phyloP scores from a whole-genome alignment of 2,797 vertebrate genomes.

The Lemur catta region DNA sequence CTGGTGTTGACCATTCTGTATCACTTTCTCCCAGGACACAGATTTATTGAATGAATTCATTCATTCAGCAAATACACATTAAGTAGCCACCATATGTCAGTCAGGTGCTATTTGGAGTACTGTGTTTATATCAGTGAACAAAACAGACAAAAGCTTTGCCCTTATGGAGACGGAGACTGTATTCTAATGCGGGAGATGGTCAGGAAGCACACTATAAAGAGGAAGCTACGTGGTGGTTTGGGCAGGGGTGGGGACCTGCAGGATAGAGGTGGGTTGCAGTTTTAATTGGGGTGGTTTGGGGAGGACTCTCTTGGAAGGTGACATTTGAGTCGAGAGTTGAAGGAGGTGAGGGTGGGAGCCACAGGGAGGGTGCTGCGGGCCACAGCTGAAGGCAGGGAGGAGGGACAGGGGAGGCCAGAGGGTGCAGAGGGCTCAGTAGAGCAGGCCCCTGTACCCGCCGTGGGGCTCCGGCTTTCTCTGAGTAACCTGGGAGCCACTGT shows the following conservation, averaged over 20 bases:
- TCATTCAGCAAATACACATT: neutral
- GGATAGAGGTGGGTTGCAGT: neutral
- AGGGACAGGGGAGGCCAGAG: accelerated
- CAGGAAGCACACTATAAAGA: neutral
- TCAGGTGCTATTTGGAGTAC: neutral
- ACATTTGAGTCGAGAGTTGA: neutral
- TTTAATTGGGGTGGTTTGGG: neutral
- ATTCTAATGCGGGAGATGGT: neutral
- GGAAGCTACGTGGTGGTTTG: neutral
- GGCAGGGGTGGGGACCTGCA: neutral
- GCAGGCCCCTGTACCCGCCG: neutral
- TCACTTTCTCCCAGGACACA: neutral
- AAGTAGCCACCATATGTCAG: neutral
- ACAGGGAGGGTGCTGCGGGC: too few species aligned
- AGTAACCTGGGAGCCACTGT: neutral
- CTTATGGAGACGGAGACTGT: neutral
- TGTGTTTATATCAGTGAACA: neutral
- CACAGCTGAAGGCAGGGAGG: neutral
- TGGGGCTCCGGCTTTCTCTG: neutral
- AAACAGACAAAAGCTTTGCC: neutral
- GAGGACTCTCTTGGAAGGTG: neutral
- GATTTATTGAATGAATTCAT: neutral
- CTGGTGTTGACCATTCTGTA: neutral
- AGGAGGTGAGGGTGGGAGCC: neutral
- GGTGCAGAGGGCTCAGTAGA: accelerated